These are phyloP conservation scores for Myodes glareolus DNA, from an alignment of 2,113 vertebrate species.

Conservation along the genomic window DNA sequence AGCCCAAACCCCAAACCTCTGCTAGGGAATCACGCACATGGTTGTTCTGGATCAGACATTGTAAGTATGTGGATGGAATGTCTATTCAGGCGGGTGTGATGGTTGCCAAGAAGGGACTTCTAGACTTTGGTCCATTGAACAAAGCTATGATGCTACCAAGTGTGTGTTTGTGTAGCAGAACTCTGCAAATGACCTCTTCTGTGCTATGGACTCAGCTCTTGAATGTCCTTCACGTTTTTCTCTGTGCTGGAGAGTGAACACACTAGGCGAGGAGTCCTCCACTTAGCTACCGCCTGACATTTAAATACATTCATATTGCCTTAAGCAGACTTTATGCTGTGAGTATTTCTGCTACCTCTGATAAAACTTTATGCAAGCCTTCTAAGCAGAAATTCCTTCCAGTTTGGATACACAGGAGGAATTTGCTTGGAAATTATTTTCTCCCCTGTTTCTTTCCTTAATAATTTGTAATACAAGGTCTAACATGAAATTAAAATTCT, in stretches of 20 bases:
- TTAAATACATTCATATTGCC: not conserved
- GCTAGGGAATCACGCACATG: not conserved
- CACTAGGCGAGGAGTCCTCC: not conserved
- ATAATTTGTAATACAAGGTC: conserved; percentile 83
- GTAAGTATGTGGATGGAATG: not conserved
- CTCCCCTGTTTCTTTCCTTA: conserved; percentile 78
- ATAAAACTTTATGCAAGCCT: conserved; percentile 46
- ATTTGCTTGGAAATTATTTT: conserved; percentile 68
- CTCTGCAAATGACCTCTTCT: conserved; percentile 44
- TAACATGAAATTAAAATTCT: conserved; percentile 87
- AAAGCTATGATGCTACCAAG: not conserved
- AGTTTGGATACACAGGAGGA: conserved; percentile 56
- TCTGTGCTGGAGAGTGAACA: not conserved
- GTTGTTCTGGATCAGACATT: not conserved
- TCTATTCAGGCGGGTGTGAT: not conserved
- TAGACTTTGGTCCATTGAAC: not conserved
- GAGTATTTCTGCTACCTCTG: conserved; percentile 60
- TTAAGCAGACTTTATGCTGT: conserved; percentile 35
- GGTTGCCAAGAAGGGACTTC: not conserved
- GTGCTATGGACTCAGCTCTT: not conserved
- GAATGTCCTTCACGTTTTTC: conserved; percentile 23
- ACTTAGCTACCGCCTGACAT: not conserved
- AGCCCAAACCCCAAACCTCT: not conserved
- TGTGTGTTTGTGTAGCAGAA: not conserved
- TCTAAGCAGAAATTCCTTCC: conserved; percentile 61